A percentile compares a stretch with the other conserved stretches of the same genome.
phyloP scores from a whole-genome alignment of 1,140 invertebrate species.

The Drosophila orena region DNA sequence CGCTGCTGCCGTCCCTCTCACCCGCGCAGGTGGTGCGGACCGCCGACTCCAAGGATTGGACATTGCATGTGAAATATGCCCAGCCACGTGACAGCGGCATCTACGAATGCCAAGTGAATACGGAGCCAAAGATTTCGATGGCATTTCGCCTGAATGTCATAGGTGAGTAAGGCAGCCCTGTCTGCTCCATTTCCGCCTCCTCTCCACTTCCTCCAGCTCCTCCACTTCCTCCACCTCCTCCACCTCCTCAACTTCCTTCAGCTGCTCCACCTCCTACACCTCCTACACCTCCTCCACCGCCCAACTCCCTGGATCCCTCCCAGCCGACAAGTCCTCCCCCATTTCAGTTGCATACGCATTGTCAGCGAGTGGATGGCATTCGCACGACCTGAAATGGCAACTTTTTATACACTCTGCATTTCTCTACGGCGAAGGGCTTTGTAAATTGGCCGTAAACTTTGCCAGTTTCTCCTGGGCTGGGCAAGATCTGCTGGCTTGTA shows the following conservation, averaged over 20 bases:
- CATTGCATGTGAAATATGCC: constrained; percentile 95
- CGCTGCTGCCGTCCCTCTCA: constrained; percentile 4
- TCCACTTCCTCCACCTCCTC: background rate
- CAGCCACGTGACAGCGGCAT: constrained; percentile 94
- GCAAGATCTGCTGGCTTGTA: background rate
- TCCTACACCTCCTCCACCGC: background rate
- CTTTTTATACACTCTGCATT: constrained; percentile 46
- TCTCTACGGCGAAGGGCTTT: constrained; percentile 18
- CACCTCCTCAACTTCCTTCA: background rate
- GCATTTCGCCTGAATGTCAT: constrained; percentile 94
- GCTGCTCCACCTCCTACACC: too few species aligned
- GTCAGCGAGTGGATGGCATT: constrained; percentile 56
- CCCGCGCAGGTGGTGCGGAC: constrained; percentile 91
- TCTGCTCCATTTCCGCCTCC: constrained; percentile 7
- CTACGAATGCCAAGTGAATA: constrained; percentile 96
- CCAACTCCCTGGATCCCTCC: too few species aligned
- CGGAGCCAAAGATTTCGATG: constrained; percentile 95
- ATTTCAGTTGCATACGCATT: constrained; percentile 53
- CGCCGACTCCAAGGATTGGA: constrained; percentile 96
- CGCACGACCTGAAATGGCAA: constrained; percentile 56
- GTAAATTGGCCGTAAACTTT: constrained; percentile 72
- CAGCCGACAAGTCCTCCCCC: constrained; percentile 1
- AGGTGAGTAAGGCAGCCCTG: constrained; percentile 88
- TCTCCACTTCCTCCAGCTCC: background rate
- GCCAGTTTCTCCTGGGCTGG: constrained; percentile 12